Percentiles rank a stretch among this genome's conserved stretches.
Evolutionary conservation across 2,797 vertebrate genomes (phyloP).

Genomic region (Sebastolobus altivelis): DNA sequence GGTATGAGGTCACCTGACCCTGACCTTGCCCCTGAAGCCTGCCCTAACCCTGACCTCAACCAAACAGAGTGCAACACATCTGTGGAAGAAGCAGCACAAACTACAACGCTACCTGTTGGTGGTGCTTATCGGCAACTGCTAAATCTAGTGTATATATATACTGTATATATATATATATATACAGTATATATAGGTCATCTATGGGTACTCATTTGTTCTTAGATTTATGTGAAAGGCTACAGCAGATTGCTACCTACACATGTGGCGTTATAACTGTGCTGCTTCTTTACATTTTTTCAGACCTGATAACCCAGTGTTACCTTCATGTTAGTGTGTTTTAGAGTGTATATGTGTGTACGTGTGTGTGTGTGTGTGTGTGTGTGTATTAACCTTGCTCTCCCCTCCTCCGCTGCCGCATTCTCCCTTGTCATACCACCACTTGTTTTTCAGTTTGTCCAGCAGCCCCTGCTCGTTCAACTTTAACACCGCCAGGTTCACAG

Average conservation of each 20-base stretch:
- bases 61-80: conserved; percentile 95
- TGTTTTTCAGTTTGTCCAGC: conserved; percentile 99
- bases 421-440: conserved; percentile 99
- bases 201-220: not conserved
- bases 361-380: conserved; percentile 48
- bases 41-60: conserved; percentile 76
- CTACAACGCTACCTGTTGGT: conserved; percentile 40
- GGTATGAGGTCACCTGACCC: conserved; percentile 75
- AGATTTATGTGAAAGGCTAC: not conserved
- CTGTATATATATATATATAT: not conserved
- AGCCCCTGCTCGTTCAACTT: conserved; percentile 99
- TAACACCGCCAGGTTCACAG: conserved; percentile 99
- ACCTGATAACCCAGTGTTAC: conserved; percentile 41
- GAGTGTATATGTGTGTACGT: conserved; percentile 30
- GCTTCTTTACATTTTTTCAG: conserved; percentile 53
- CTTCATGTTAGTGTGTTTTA: conserved; percentile 37
- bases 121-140: not conserved
- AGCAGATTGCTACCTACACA: conserved; percentile 7
- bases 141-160: not conserved
- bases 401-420: conserved; percentile 99
- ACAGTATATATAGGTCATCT: not conserved
- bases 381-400: conserved; percentile 97
- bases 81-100: conserved; percentile 92
- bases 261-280: conserved; percentile 54
- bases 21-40: conserved; percentile 47